Percentiles rank a stretch among this genome's conserved stretches.
Conservation (phyloP, 2,888 invertebrate species). For the Drosophila stalkeri region DNA sequence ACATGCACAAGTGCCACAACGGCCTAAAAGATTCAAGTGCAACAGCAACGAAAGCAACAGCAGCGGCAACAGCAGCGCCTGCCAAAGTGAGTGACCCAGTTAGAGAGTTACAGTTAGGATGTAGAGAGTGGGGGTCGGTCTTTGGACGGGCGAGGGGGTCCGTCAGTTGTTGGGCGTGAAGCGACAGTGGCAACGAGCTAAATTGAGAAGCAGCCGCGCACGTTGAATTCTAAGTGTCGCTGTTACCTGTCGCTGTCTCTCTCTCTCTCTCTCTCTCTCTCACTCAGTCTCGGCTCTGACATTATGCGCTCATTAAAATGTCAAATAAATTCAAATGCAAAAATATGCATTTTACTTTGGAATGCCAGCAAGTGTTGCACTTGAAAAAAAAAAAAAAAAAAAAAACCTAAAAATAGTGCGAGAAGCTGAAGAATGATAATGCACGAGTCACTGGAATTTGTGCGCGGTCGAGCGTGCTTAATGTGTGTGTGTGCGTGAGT, state of each 20-base stretch:
- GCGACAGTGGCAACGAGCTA: conserved; percentile 23
- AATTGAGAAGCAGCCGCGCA: conserved; percentile 43
- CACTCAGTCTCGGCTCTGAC: conserved; percentile 40
- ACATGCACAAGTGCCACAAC: conserved; percentile 80
- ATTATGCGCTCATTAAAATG: conserved; percentile 82
- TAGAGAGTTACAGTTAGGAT: conserved; percentile 30
- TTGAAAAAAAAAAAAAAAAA: conserved; percentile 28
- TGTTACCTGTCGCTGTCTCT: conserved; percentile 43
- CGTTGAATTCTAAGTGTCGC: conserved; percentile 40
- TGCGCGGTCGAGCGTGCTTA: conserved; percentile 19
- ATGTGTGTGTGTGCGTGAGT: conserved; percentile 8
- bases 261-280: neutral
- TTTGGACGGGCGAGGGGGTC: no score
- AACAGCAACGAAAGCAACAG: conserved; percentile 50
- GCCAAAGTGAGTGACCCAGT: conserved; percentile 79
- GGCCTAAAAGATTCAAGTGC: conserved; percentile 82
- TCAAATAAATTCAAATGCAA: conserved; percentile 77
- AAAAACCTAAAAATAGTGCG: conserved; percentile 24
- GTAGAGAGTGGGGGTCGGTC: no score
- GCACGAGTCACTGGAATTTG: conserved; percentile 33
- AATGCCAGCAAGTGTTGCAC: conserved; percentile 55
- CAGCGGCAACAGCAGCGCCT: conserved; percentile 31
- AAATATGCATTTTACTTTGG: conserved; percentile 58
- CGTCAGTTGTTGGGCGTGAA: neutral
- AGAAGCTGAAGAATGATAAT: conserved; percentile 45